These are phyloP conservation scores for Apamea crenata DNA, from an alignment of 2,888 invertebrate genomes.

Conservation along the genomic window DNA sequence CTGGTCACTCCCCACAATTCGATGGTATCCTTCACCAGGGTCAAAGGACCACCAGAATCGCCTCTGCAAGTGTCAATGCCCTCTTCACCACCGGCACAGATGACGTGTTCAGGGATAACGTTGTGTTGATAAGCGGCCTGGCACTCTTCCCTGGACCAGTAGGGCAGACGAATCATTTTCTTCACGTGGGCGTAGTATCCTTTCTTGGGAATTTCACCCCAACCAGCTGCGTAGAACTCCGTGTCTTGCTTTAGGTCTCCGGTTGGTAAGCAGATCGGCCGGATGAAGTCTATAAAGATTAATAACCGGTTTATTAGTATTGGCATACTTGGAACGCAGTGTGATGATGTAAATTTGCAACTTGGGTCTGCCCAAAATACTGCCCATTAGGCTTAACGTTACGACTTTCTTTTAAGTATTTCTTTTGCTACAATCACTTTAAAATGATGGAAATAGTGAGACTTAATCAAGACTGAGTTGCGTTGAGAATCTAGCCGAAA, in stretches of 20 bases:
- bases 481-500: neutral
- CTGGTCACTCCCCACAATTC: slow-evolving; percentile 76
- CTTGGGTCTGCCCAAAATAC: neutral
- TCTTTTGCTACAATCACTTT: neutral
- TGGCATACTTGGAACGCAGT: neutral
- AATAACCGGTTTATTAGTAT: slow-evolving; percentile 20
- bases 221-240: slow-evolving; percentile 71
- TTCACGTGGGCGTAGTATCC: slow-evolving; percentile 70
- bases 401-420: neutral
- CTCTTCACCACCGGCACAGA: slow-evolving; percentile 77
- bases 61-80: slow-evolving; percentile 76
- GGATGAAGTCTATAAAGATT: slow-evolving; percentile 74
- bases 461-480: neutral
- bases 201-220: slow-evolving; percentile 70
- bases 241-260: slow-evolving; percentile 56
- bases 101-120: slow-evolving; percentile 66
- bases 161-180: slow-evolving; percentile 71
- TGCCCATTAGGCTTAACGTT: neutral
- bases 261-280: slow-evolving; percentile 75
- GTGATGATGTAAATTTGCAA: neutral
- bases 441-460: neutral
- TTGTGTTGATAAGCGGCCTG: slow-evolving; percentile 60
- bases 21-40: slow-evolving; percentile 58
- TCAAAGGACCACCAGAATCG: slow-evolving; percentile 78
- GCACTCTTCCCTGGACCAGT: slow-evolving; percentile 66